phyloP scores from a whole-genome alignment of 2,113 vertebrate species.

The Parotia lawesii region DNA sequence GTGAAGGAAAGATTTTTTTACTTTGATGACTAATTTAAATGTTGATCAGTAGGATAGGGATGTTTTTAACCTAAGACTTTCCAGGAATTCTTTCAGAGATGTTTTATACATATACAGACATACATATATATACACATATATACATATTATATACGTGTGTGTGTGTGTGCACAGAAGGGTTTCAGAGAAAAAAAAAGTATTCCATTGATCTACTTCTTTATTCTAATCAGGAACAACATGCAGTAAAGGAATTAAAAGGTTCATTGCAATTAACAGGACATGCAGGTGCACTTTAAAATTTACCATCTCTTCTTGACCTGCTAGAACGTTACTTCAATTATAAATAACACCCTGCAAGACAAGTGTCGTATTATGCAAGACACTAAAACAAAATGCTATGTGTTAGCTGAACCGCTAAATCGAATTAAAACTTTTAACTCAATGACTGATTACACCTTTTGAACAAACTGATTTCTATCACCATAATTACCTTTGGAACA shows the following conservation, averaged over 20 bases:
- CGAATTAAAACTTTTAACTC: background rate
- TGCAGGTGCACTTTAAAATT: background rate
- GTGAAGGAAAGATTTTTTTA: background rate
- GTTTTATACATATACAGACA: background rate
- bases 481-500: background rate
- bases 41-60: background rate
- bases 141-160: too few species aligned
- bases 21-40: conserved; percentile 27
- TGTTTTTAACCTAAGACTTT: background rate
- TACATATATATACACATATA: too few species aligned
- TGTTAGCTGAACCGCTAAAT: background rate
- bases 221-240: background rate
- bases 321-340: background rate
- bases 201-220: background rate
- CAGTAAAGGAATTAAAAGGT: background rate
- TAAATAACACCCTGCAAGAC: background rate
- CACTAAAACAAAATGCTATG: background rate
- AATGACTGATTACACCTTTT: background rate
- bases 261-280: background rate
- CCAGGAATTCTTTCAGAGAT: background rate
- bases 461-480: background rate
- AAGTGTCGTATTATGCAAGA: background rate
- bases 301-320: background rate
- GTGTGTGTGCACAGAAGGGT: background rate
- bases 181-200: background rate